Evolutionary conservation across 1,140 invertebrate genomes (phyloP).

Genomic region (Drosophila micromelanica): DNA sequence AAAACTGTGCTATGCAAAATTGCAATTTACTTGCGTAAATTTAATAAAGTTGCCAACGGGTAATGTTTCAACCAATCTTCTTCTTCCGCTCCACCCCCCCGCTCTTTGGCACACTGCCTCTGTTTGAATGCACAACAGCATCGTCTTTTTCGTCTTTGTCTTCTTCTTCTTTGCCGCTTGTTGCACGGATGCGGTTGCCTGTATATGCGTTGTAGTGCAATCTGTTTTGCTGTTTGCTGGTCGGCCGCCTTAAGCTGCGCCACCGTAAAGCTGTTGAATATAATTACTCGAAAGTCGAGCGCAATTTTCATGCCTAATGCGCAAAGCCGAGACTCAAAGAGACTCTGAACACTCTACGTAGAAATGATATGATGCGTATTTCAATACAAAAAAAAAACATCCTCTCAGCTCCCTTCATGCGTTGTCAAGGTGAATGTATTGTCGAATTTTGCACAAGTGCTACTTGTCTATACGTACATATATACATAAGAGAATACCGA

Average conservation of each 20-base stretch:
- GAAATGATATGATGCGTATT: conserved; percentile 1
- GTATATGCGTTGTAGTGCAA: conserved; percentile 61
- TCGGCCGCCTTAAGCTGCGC: conserved; percentile 50
- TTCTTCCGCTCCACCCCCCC: neutral
- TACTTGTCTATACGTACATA: neutral
- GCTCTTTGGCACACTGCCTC: neutral
- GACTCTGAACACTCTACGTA: neutral
- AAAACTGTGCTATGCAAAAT: conserved; percentile 60
- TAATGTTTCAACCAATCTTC: conserved; percentile 16
- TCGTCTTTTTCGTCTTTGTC: neutral
- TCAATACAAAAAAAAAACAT: neutral
- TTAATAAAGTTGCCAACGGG: conserved; percentile 67
- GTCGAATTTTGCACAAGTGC: conserved; percentile 1
- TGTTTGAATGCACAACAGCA: conserved; percentile 19
- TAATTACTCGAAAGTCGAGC: conserved; percentile 67
- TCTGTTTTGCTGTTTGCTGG: conserved; percentile 50
- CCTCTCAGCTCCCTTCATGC: conserved; percentile 18
- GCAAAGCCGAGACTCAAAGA: neutral
- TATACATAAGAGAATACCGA: neutral
- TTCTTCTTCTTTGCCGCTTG: conserved; percentile 22
- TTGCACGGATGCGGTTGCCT: conserved; percentile 14
- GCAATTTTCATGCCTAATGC: conserved; percentile 29
- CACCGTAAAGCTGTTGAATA: conserved; percentile 72
- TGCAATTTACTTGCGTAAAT: conserved; percentile 78
- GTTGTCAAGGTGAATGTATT: conserved; percentile 15